Evolutionary conservation across 2,888 invertebrate species (phyloP), one percentile per base, ranked within the genome.

Genomic region (Clanis bilineata): DNA sequence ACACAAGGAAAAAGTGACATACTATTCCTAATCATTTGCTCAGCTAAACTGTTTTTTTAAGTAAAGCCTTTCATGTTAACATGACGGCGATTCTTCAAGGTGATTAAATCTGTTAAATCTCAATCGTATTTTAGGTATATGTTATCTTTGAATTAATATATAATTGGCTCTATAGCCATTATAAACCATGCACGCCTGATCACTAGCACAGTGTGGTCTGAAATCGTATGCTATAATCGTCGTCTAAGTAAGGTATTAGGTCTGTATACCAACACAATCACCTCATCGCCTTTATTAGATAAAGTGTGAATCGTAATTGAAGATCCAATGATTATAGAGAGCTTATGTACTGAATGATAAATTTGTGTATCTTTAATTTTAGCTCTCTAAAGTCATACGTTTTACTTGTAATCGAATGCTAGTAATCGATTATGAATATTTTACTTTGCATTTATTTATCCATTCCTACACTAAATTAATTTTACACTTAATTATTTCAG

Each of bases 381-480:
- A 47, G 51, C 51, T 51, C 51, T 51, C 51, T 36, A 36, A 12
- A 1, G 36, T 51, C 28, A 28, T 32, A 18, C 32, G 56, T 23
- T 41, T 41, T 41, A 41, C 43, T 21, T 43, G 6, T 43, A 18
- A 32, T 51, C 32, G 51, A 51, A 51, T 51, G 51, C 18, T 28
- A 32, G 47, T 62, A 59, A 32, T 63, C 58, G 61, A 60, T 62
- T 63, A 66, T 68, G 71, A 64, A 72, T 72, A n/a, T 65, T 72
- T 62, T 70, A 73, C 70, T 72, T 69, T 66, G 84, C 83, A 85
- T 86, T 87, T 86, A 85, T 79, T 73, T 66, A 76, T 82, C 80
- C 85, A 88, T 89, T 89, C 88, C 88, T 82, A 74, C 72, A 51
- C 51, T 47, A 47, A 47, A 47, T 80, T 77, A 74, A 76, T 82